Conservation (phyloP, 2,797 vertebrate species). For the Buphagus erythrorhynchus region DNA sequence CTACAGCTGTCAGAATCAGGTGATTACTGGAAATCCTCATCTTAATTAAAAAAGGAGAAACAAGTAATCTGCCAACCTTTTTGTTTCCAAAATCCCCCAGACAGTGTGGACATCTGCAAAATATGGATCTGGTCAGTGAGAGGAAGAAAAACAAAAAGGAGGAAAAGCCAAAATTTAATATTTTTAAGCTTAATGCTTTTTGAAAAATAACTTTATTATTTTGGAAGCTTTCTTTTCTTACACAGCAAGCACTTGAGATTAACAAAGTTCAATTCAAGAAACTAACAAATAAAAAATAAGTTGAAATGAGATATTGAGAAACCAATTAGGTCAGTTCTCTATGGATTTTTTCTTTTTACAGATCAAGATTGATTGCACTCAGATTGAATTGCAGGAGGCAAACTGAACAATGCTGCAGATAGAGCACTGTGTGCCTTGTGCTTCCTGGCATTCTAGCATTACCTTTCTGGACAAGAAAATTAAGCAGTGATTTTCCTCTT, state of each 20-base stretch:
- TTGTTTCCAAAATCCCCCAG: neutral
- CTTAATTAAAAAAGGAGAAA: neutral
- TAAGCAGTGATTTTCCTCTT: constrained; percentile 2
- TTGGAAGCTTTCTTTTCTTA: neutral
- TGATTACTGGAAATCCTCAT: neutral
- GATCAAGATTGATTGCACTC: constrained; percentile 17
- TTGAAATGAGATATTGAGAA: constrained; percentile 8
- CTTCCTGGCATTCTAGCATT: neutral
- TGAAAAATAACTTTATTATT: neutral
- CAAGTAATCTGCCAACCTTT: neutral
- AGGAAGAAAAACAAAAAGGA: neutral
- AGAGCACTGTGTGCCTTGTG: neutral
- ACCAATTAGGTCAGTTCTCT: constrained; percentile 14
- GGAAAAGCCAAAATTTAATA: neutral
- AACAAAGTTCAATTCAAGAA: neutral
- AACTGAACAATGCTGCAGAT: neutral
- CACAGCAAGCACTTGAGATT: neutral
- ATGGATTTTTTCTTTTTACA: constrained; percentile 17
- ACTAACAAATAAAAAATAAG: neutral
- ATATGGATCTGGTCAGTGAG: neutral
- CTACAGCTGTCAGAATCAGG: neutral
- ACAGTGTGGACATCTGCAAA: neutral
- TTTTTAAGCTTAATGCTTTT: neutral
- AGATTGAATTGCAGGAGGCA: neutral
- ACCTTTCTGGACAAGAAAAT: neutral